These are phyloP conservation scores for Drosophila melanocephala DNA, from an alignment of 2,888 invertebrate species.

Conservation along the genomic window DNA sequence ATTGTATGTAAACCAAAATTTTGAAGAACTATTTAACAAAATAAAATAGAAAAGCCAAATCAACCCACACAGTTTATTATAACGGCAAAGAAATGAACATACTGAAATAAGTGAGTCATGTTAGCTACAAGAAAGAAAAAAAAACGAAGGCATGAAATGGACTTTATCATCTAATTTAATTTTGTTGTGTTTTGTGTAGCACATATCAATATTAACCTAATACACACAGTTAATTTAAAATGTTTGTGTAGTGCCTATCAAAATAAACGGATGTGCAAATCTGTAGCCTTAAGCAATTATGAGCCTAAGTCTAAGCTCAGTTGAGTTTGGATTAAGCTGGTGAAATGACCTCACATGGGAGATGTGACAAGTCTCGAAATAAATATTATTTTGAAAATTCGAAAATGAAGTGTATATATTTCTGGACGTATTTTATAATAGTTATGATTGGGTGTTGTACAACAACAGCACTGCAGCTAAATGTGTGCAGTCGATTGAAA, in stretches of 20 bases:
- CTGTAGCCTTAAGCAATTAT: background rate
- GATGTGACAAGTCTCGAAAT: background rate
- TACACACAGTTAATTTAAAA: background rate
- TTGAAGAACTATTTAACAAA: background rate
- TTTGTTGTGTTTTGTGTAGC: background rate
- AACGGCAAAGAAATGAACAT: background rate
- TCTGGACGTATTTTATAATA: conserved; percentile 1
- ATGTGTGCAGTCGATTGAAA: background rate
- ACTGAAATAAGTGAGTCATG: background rate
- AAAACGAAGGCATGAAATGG: background rate
- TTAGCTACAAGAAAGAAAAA: too few species aligned
- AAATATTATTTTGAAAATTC: background rate
- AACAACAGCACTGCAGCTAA: background rate
- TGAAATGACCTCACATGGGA: background rate
- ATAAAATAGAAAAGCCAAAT: background rate
- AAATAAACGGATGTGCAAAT: conserved; percentile 17
- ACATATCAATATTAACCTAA: background rate
- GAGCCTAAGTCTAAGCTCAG: conserved; percentile 21
- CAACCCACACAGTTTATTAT: background rate
- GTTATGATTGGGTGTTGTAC: background rate
- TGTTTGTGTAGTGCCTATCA: conserved; percentile 12
- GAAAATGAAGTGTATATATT: conserved; percentile 2
- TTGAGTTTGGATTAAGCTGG: conserved; percentile 22
- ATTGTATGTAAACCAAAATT: background rate
- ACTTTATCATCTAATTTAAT: too few species aligned